Evolutionary conservation across 2,113 vertebrate genomes (phyloP), one percentile per base, ranked within the genome.

Genomic region (Ramphastos sulfuratus): DNA sequence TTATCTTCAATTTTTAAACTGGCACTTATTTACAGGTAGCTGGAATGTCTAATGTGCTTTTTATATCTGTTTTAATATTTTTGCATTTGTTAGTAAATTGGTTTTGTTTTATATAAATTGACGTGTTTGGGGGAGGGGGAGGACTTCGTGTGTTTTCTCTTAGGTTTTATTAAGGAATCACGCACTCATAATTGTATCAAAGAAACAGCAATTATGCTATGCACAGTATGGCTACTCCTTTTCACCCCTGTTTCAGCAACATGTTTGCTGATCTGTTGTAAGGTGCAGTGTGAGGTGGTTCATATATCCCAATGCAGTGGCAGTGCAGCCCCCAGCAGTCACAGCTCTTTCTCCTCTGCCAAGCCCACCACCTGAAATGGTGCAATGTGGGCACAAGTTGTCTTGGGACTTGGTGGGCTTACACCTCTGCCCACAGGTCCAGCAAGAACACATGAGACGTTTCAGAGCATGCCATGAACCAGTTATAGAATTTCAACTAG

Each of bases 371-470:
- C 28, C 46, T 3, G 20, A 7, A 25, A 6, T 2, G 7, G 20
- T 7, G 52, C 1, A 5, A 4, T 16, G 35, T 0, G 2, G 37
- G 3, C n/a, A 0, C 3, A 4, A 37, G 60, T 73, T 10, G 19
- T 6, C 64, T 0, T 1, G 0, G 61, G 75, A 56, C 75, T 35
- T 0, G 3, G 15, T 15, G 65, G 19, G 33, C n/a, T 25, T 14
- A 20, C 39, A 2, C 1, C 35, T n/a, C 76, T 71, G 35, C 39
- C 71, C 15, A 0, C 25, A 58, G 58, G 21, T n/a, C 59, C 58
- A 6, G 66, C 76, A 16, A 3, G 59, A 39, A 42, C 14, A 0
- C 0, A 18, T 2, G 15, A 3, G 44, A 3, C 6, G 56, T 27
- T 37, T 73, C 18, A 9, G 7, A 27, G n/a, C 30, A 1, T 4